These are phyloP conservation scores for Lithophane leautieri DNA, from an alignment of 2,888 invertebrate genomes.

Conservation along the genomic window DNA sequence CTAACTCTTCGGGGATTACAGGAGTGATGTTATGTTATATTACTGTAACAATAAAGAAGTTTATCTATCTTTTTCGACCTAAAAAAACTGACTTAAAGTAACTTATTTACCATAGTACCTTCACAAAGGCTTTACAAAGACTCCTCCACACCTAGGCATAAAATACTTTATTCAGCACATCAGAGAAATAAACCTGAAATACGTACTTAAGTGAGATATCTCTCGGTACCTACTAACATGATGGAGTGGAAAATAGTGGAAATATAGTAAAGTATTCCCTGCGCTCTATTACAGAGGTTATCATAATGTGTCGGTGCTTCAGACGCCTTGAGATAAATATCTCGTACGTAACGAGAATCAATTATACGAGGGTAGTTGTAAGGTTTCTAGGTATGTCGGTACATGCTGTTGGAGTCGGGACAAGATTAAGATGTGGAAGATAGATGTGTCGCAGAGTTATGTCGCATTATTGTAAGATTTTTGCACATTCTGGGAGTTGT, in stretches of 20 bases:
- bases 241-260: conserved; percentile 57
- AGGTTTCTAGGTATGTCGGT: conserved; percentile 9
- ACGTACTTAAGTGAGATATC: conserved; percentile 55
- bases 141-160: conserved; percentile 1
- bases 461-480: conserved; percentile 23
- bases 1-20: not conserved
- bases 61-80: not conserved
- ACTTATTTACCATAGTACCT: conserved; percentile 24
- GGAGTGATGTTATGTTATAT: not conserved
- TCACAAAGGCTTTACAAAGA: conserved; percentile 27
- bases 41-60: not conserved
- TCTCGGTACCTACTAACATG: conserved; percentile 42
- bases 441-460: conserved; percentile 33
- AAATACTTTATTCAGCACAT: conserved; percentile 47
- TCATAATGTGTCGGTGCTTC: conserved; percentile 51
- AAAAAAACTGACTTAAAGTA: not conserved
- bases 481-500: not conserved
- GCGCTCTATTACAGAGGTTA: conserved; percentile 52
- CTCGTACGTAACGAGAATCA: conserved; percentile 54
- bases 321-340: conserved; percentile 48
- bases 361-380: conserved; percentile 40
- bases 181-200: conserved; percentile 51
- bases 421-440: conserved; percentile 27
- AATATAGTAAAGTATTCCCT: conserved; percentile 58
- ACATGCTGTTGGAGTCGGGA: conserved; percentile 5